Base-by-base conservation (phyloP, 2,888 invertebrate genomes). In the Callyntrura sp. region DNA sequence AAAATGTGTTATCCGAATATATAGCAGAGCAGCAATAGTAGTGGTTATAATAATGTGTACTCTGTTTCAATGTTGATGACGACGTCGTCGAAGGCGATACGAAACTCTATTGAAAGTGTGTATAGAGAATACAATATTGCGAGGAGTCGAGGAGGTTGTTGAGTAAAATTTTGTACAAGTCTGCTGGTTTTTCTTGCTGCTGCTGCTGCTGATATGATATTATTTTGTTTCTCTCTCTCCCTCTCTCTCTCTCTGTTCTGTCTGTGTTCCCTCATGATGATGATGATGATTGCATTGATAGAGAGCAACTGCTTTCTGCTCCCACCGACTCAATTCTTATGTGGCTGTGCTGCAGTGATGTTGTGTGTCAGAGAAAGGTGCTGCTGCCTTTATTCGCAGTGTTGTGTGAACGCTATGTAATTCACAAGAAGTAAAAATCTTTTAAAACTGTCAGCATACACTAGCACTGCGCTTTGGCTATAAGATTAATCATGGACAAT, bases 341-440 rank as follows among this genome's bases (percentile, higher is more conserved):
- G 89, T 89, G 78, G 68, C 89, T 84, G 55, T 84, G 89, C 89
- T 89, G 78, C 79, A 78, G 89, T 88, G 73, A 89, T 78, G 84
- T 89, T 84, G 88, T 62, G 83, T 28, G 28, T 35, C 3, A 35
- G 35, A 35, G 35, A 6, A 35, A 35, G 35, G 35, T 35, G 35
- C 35, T 35, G 35, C 35, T 35, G 35, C 35, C 35, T 35, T 6
- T 35, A 35, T 35, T 35, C 12, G 35, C 12, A 35, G 68, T 23
- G 57, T 57, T 57, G 12, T n/a, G 60, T 60, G 20, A 2, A 51
- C 51, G 11, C 12, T 1, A 8, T 68, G 28, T 25, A 14, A 12
- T n/a, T 25, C 28, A 25, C 68, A 68, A n/a, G 65, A 23, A 68
- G 28, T 28, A 68, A 12, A 28, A 28, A 12, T 25, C 25, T 17